Conservation (phyloP, 1,140 invertebrate species). For the Copidosoma floridanum region DNA sequence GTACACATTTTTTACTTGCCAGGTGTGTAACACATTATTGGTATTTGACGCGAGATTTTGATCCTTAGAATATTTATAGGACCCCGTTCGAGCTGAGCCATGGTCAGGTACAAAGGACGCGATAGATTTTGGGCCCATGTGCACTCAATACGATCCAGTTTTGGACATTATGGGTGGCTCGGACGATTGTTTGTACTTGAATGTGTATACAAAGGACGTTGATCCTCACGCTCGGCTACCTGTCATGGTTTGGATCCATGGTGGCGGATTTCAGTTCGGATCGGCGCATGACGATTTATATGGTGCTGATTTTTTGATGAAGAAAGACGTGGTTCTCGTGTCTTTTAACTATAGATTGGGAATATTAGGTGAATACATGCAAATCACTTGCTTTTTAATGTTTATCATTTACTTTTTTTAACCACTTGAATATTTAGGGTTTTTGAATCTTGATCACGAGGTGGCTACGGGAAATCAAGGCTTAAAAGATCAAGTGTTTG, state of each 20-base stretch:
- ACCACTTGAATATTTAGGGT: too few relatives aligned
- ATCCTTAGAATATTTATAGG: slow-evolving; percentile 45
- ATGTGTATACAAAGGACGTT: slow-evolving; percentile 68
- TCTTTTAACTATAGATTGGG: slow-evolving; percentile 64
- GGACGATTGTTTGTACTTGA: slow-evolving; percentile 80
- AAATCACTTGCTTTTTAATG: background rate
- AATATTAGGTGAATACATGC: slow-evolving; percentile 51
- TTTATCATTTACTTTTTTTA: background rate
- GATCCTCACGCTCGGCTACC: slow-evolving; percentile 39
- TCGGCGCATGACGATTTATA: slow-evolving; percentile 46
- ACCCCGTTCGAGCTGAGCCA: slow-evolving; percentile 56
- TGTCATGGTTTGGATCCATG: slow-evolving; percentile 70
- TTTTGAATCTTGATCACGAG: slow-evolving; percentile 30
- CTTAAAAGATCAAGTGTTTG: slow-evolving; percentile 56
- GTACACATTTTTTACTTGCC: too few relatives aligned
- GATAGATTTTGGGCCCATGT: slow-evolving; percentile 55
- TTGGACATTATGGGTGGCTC: background rate
- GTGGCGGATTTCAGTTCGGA: slow-evolving; percentile 63
- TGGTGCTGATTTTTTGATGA: slow-evolving; percentile 55
- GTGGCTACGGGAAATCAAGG: slow-evolving; percentile 53
- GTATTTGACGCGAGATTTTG: too few relatives aligned
- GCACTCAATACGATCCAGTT: slow-evolving; percentile 45
- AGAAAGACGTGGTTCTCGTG: slow-evolving; percentile 58
- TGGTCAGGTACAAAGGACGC: slow-evolving; percentile 62
- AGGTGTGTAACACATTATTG: too few relatives aligned